These are phyloP conservation scores for Oryzias javanicus DNA, from an alignment of 2,113 vertebrate species.

Conservation along the genomic window DNA sequence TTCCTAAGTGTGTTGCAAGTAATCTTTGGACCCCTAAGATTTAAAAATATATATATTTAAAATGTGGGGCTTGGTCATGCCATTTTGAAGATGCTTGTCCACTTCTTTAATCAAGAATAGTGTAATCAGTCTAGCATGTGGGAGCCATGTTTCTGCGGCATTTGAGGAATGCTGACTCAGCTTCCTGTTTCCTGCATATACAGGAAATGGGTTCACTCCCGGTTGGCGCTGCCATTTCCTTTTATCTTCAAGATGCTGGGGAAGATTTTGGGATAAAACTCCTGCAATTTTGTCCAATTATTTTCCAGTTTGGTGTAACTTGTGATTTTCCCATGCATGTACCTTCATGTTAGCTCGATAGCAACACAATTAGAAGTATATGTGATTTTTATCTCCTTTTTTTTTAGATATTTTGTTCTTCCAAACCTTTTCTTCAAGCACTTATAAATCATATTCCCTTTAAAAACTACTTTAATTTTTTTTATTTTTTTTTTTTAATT, in stretches of 20 bases:
- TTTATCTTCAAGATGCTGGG: conserved; percentile 66
- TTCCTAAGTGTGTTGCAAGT: too few relatives aligned
- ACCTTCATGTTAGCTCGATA: too few relatives aligned
- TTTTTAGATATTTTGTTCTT: background rate
- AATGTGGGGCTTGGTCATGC: too few relatives aligned
- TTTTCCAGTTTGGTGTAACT: background rate
- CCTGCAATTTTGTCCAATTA: conserved; percentile 16
- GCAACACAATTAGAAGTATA: background rate
- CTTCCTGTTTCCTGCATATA: conserved; percentile 75
- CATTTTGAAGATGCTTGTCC: background rate
- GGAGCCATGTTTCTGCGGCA: conserved; percentile 30
- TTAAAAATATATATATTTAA: too few relatives aligned
- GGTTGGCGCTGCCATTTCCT: conserved; percentile 40
- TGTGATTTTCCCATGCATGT: background rate
- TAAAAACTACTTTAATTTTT: background rate
- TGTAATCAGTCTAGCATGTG: background rate
- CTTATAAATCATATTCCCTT: background rate
- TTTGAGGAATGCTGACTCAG: conserved; percentile 71
- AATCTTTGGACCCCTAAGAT: too few relatives aligned
- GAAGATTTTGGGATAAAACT: conserved; percentile 17
- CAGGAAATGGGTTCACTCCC: conserved; percentile 71
- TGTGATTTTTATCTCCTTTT: background rate
- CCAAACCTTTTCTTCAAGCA: background rate
- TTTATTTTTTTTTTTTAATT: background rate
- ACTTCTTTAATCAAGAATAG: background rate